Base-by-base conservation (phyloP, 1,140 invertebrate genomes). In the Aleiodes sp. region DNA sequence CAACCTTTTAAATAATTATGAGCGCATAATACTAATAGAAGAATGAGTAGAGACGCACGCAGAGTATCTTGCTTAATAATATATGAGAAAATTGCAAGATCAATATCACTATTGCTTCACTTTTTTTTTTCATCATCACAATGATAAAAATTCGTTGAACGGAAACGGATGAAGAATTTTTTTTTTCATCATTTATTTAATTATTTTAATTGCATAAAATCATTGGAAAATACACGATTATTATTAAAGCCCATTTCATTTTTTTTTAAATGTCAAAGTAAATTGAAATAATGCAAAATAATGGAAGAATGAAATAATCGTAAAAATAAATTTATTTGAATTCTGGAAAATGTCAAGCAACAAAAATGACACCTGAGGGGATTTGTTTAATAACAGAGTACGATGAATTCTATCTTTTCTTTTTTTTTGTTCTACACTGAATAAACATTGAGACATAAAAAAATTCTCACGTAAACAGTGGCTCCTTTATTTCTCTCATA, bases 1-100 rank as follows among this genome's bases (percentile, higher is more conserved):
- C n/a, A n/a, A n/a, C n/a, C n/a, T n/a, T n/a, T 52, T 52, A 52
- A 52, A 52, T 52, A 52, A 52, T 52, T 21, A 52, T 52, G 21
- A 16, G 21, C n/a, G n/a, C n/a, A n/a, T n/a, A n/a, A n/a, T n/a
- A 9, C 19, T 24, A 52, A 10, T 24, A 21, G 7, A 16, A 2
- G 1, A 52, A 21, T 52, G 19, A 21, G 46, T 9, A 52, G 8
- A 52, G 12, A 6, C 3, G 10, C 46, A 52, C 21, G 46, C 46
- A 24, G 26, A 52, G 3, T 24, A 52, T 52, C 46, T 19, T n/a
- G 14, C n/a, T 52, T 2, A 52, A 52, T 52, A 52, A 52, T 52
- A 24, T 24, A 52, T 24, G 46, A 12, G n/a, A 52, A 52, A 52
- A 21, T 12, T 24, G 12, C 46, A 24, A 52, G 46, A 52, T 52